Evolutionary conservation across 2,113 vertebrate species (phyloP).

Genomic region (Morphnarchus princeps): DNA sequence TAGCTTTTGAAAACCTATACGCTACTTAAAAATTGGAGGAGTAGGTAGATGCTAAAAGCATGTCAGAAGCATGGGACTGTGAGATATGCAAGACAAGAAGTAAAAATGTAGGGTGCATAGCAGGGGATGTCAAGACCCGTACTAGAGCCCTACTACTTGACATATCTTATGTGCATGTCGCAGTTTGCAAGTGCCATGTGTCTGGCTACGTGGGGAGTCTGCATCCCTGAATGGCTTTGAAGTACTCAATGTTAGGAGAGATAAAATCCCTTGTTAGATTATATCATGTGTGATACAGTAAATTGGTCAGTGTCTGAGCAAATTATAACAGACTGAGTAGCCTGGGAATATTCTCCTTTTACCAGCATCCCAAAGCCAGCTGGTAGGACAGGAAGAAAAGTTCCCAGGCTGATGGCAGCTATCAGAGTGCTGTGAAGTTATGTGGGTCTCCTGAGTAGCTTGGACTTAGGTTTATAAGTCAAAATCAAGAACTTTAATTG

Average conservation of each 20-base stretch:
- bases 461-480: background rate
- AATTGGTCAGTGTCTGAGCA: background rate
- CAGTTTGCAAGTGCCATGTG: background rate
- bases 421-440: no score
- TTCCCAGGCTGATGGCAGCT: background rate
- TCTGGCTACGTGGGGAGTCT: fast-evolving
- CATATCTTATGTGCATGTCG: fast-evolving
- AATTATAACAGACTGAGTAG: fast-evolving
- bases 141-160: background rate
- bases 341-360: background rate
- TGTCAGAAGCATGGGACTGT: fast-evolving
- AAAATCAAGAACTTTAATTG: background rate
- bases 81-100: background rate
- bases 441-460: background rate
- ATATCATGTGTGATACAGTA: fast-evolving
- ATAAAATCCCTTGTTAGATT: fast-evolving
- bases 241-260: background rate
- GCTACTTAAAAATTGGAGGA: fast-evolving
- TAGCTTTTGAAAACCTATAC: background rate
- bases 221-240: background rate
- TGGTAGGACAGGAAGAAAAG: fast-evolving
- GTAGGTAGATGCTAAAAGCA: background rate
- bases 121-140: background rate
- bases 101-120: fast-evolving
- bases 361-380: background rate